phyloP scores from a whole-genome alignment of 2,797 vertebrate species.

The Lates japonicus region DNA sequence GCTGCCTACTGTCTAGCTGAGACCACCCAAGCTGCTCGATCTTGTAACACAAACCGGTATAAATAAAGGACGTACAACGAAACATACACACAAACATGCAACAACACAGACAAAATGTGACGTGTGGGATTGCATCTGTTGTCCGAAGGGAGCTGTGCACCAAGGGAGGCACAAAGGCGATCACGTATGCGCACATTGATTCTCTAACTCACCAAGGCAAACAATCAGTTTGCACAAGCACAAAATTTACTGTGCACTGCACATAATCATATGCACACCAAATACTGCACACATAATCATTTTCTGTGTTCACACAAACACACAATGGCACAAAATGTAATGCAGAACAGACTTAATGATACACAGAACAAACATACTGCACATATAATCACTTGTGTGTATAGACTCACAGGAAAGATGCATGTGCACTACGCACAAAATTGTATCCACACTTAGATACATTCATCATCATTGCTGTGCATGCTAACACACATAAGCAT shows the following conservation, averaged over 20 bases:
- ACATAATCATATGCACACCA: conserved; percentile 27
- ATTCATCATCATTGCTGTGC: conserved; percentile 12
- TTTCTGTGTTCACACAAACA: conserved; percentile 1
- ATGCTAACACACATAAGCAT: conserved; percentile 1
- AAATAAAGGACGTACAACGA: conserved; percentile 5
- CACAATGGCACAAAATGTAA: conserved; percentile 5
- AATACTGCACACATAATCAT: conserved; percentile 22
- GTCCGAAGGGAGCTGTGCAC: conserved; percentile 25
- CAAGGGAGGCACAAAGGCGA: conserved; percentile 20
- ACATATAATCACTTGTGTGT: conserved; percentile 11
- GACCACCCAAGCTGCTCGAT: conserved; percentile 60
- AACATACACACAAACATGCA: conserved; percentile 17
- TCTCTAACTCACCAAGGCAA: conserved; percentile 34
- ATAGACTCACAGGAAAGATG: conserved; percentile 5
- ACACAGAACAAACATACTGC: conserved; percentile 7
- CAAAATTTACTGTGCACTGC: conserved; percentile 16
- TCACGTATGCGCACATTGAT: conserved; percentile 27
- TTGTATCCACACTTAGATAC: conserved; percentile 23
- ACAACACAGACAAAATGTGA: conserved; percentile 27
- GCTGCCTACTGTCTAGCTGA: conserved; percentile 54
- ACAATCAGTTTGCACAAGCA: conserved; percentile 53
- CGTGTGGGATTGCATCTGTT: conserved; percentile 38
- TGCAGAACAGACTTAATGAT: conserved; percentile 31
- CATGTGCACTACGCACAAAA: conserved; percentile 19
- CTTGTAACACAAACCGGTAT: conserved; percentile 38